Conservation (phyloP, 2,888 invertebrate genomes). For the Galeruca laticollis region DNA sequence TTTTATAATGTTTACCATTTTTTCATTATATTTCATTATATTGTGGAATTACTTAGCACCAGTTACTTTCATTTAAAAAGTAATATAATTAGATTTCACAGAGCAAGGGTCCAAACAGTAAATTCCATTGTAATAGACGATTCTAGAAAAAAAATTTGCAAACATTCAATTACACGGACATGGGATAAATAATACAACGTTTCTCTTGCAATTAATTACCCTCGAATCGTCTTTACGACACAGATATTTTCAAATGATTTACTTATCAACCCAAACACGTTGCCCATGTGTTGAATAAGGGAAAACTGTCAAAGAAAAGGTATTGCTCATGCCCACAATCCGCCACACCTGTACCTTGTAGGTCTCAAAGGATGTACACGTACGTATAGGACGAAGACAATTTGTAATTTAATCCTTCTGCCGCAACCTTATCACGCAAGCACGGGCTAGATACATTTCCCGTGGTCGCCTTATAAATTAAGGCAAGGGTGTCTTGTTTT, state of each 20-base stretch:
- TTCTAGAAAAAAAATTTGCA: no score
- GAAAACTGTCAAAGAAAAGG: slow-evolving; percentile 7
- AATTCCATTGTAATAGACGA: no score
- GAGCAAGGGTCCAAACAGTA: no score
- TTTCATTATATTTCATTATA: no score
- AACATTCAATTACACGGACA: no score
- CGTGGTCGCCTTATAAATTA: slow-evolving; percentile 3
- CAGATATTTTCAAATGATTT: not conserved
- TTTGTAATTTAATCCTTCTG: slow-evolving; percentile 14
- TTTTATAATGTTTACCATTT: no score
- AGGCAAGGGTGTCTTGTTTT: not conserved
- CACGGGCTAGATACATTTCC: not conserved
- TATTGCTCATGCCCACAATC: not conserved
- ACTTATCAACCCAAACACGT: not conserved
- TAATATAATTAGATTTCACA: no score
- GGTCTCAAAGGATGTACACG: slow-evolving; percentile 10
- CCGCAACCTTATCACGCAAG: slow-evolving; percentile 14
- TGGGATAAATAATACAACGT: no score
- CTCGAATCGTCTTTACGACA: not conserved
- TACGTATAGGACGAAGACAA: slow-evolving; percentile 5
- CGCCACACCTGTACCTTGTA: slow-evolving; percentile 14
- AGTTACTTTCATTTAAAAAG: no score
- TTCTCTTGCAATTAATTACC: not conserved
- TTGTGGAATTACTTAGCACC: no score
- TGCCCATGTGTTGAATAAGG: not conserved